Percentiles rank a stretch among this genome's conserved stretches.
phyloP scores from a whole-genome alignment of 2,888 invertebrate species.

The Eilema sororculum region DNA sequence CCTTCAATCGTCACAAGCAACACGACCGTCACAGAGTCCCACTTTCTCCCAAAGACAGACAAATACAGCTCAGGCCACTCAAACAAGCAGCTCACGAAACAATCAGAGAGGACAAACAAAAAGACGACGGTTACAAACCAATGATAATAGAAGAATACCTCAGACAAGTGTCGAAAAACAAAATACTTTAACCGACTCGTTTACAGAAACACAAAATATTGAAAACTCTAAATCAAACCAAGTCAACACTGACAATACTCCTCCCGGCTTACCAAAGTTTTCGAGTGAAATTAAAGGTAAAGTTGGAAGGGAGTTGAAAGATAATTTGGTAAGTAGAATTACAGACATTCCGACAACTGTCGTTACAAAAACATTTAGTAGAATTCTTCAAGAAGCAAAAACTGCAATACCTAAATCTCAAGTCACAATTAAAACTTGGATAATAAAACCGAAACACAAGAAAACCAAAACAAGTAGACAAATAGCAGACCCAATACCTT shows the following conservation, averaged over 20 bases:
- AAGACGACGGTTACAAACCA: slow-evolving; percentile 60
- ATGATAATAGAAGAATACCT: slow-evolving; percentile 55
- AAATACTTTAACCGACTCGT: slow-evolving; percentile 53
- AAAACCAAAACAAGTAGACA: slow-evolving; percentile 63
- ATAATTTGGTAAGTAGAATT: slow-evolving; percentile 79
- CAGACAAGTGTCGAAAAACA: slow-evolving; percentile 60
- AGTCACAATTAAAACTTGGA: slow-evolving; percentile 81
- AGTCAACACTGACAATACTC: slow-evolving; percentile 62
- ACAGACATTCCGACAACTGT: slow-evolving; percentile 66
- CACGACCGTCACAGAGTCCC: slow-evolving; percentile 56
- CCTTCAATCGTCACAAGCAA: slow-evolving; percentile 37
- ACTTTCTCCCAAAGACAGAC: slow-evolving; percentile 57
- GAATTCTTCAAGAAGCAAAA: slow-evolving; percentile 70
- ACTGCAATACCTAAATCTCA: slow-evolving; percentile 73
- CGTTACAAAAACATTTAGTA: slow-evolving; percentile 76
- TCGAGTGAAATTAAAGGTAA: slow-evolving; percentile 57
- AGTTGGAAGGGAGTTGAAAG: slow-evolving; percentile 66
- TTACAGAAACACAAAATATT: slow-evolving; percentile 64
- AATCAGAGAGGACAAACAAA: slow-evolving; percentile 55
- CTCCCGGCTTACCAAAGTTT: slow-evolving; percentile 51
- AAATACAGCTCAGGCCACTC: slow-evolving; percentile 44
- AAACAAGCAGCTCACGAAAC: slow-evolving; percentile 52
- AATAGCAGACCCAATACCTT: slow-evolving; percentile 67
- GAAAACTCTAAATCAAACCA: slow-evolving; percentile 46
- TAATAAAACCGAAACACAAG: slow-evolving; percentile 72